Base-by-base conservation (phyloP, 92 coral and sea anemone species). In the Diadumene lineata region DNA sequence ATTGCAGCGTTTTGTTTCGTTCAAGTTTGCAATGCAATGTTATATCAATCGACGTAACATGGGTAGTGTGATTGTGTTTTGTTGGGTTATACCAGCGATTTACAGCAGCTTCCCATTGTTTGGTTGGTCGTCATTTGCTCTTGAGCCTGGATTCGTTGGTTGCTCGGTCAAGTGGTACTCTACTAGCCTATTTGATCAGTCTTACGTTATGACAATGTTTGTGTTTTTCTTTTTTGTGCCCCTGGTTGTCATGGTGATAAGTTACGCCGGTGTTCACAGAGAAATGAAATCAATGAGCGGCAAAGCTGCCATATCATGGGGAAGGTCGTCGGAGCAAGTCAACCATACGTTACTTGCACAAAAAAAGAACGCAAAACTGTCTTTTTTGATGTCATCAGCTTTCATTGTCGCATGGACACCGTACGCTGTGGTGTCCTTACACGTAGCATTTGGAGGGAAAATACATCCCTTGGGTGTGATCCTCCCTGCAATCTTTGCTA, bases 61-160 rank as follows among this genome's bases (percentile, higher is more conserved):
- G 50, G 34, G 32, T 0, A 10, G 16, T 7, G 68, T 44, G 10
- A 56, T 86, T 9, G 73, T 53, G 2, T 64, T 19, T 11, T 31
- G 19, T 1, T 13, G 76, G 44, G 84, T 76, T 77, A 13, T 74
- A 11, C 18, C 88, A 22, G 60, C 84, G 6, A 21, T 74, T 0
- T 78, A 76, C 81, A 83, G 91, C 57, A 15, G 68, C 33, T 77
- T 70, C 24, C 91, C 91, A 15, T 43, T 87, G 30, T 0, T 87
- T 1, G 91, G 91, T 0, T 87, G 91, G 91, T 83, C 91, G 0
- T 88, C 78, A n/a, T 87, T 68, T 34, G 84, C 23, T 1, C 85
- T 78, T 13, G 91, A 87, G 44, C 89, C 77, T 2, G 84, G 84
- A 0, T 24, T 27, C 66, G 60, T 70, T 6, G 81, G 79, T 2